Evolutionary conservation across 2,113 vertebrate species (phyloP), one percentile per base, ranked within the genome.

Genomic region (Gorilla gorilla): DNA sequence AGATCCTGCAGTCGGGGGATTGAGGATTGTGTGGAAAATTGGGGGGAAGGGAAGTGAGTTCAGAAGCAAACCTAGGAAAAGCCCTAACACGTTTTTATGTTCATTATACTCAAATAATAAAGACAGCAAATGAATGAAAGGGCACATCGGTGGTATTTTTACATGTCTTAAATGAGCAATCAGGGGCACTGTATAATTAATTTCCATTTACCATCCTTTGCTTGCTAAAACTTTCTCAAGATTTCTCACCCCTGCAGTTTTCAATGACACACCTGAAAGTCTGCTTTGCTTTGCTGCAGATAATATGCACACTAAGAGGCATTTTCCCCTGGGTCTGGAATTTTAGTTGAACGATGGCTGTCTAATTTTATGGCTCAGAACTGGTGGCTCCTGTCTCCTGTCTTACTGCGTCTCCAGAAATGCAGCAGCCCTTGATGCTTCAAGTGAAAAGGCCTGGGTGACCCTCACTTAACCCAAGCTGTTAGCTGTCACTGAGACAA

Each of bases 221-320:
- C 55, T 94, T 1, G 4, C 52, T 68, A 57, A 70, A 92, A 92
- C 68, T 68, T 93, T 89, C 84, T 79, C 95, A 52, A 55, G 93
- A 88, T 93, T 57, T 35, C 79, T 73, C 89, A 91, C 92, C 68
- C 87, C 90, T 92, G 93, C 61, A 52, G 96, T 89, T 96, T 94
- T 86, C 96, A 96, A 16, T 83, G 61, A 92, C 89, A 86, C 0
- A 16, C 38, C 35, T 17, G 57, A 43, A 89, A n/a, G 81, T 89
- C 6, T 73, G 17, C 27, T 79, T 50, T 50, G 72, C 89, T 97
- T 83, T 80, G 70, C 5, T 66, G 92, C 35, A 38, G 87, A 93
- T 50, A 89, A 45, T 30, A 23, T 32, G 72, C 50, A 40, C 48
- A 20, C 1, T 0, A 6, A 68, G 87, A 6, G 30, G n/a, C 18